Conservation (phyloP, 2,888 invertebrate genomes). For the Frankliniella fusca region DNA sequence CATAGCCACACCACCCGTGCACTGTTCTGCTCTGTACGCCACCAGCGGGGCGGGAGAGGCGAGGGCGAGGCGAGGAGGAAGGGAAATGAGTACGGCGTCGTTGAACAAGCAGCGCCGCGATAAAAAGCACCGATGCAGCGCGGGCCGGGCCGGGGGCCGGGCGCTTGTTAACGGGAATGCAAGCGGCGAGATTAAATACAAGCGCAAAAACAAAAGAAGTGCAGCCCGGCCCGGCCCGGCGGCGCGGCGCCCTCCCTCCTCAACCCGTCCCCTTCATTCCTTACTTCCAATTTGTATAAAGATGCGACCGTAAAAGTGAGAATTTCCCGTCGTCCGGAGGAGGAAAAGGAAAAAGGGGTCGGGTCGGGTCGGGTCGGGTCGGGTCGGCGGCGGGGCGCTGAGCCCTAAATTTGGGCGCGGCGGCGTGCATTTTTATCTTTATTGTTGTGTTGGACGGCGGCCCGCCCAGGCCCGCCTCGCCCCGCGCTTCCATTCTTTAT, state of each 20-base stretch:
- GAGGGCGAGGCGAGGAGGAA: too few species aligned
- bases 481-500: conserved; percentile 7
- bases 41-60: too few species aligned
- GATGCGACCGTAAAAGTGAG: conserved; percentile 19
- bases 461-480: neutral
- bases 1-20: too few species aligned
- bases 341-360: neutral
- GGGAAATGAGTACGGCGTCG: too few species aligned
- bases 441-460: conserved; percentile 14
- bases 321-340: conserved; percentile 3
- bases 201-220: conserved; percentile 13
- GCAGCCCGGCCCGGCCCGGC: neutral
- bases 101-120: too few species aligned
- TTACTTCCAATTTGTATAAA: conserved; percentile 24
- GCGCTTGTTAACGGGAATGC: neutral
- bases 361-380: neutral
- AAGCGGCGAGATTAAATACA: conserved; percentile 10
- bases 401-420: conserved; percentile 4
- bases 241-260: neutral
- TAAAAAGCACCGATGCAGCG: too few species aligned
- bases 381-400: neutral
- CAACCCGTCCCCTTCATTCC: neutral
- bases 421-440: conserved; percentile 19
- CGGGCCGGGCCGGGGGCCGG: neutral
- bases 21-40: too few species aligned